Percentiles rank a stretch among this genome's conserved stretches.
These are phyloP conservation scores for Pygathrix nemaeus DNA, from an alignment of 2,113 vertebrate species.

Conservation along the genomic window DNA sequence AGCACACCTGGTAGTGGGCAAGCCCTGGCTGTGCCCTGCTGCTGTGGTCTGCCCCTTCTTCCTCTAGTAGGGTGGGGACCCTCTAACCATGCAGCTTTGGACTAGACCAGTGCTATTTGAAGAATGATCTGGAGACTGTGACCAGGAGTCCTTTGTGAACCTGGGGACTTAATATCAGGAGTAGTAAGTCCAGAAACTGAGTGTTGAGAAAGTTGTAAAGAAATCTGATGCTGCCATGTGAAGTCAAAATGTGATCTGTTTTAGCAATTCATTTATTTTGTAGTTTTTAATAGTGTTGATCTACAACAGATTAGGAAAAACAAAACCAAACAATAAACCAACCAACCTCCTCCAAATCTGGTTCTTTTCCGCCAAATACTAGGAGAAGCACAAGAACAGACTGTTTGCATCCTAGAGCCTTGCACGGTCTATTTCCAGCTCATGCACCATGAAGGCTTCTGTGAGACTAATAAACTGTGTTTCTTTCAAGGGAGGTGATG, in stretches of 20 bases:
- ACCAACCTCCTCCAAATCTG: background rate
- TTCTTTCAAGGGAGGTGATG: background rate
- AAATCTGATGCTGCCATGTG: background rate
- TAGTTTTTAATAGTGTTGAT: background rate
- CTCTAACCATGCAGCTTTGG: background rate
- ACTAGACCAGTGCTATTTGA: background rate
- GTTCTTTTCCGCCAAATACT: background rate
- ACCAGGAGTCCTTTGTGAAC: no score
- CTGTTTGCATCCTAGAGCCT: background rate
- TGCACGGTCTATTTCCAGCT: background rate
- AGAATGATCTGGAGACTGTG: background rate
- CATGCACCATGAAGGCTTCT: background rate
- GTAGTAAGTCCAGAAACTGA: background rate
- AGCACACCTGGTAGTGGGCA: background rate
- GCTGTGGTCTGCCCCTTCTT: rapidly evolving
- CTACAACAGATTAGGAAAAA: background rate
- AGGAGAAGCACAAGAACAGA: background rate
- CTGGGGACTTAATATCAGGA: no score
- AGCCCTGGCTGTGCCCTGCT: background rate
- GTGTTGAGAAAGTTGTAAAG: background rate
- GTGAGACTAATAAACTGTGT: background rate
- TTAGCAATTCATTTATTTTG: background rate
- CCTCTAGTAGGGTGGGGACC: background rate
- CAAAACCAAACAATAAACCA: background rate
- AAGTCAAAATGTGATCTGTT: background rate